Conservation (phyloP, 2,113 vertebrate species). For the Setophaga kirtlandii region DNA sequence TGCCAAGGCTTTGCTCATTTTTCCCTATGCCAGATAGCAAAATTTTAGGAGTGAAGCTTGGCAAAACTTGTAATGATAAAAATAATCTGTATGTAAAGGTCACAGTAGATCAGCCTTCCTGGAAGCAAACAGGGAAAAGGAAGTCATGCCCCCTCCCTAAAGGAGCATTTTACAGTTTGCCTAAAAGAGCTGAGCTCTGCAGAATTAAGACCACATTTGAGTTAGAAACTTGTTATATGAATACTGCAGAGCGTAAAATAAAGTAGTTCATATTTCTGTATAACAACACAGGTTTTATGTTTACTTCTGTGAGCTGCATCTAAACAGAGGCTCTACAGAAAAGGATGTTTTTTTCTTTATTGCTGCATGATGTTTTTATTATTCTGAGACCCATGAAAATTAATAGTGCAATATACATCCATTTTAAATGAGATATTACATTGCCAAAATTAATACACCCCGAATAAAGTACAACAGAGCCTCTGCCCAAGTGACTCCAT, state of each 20-base stretch:
- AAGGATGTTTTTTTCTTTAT: background rate
- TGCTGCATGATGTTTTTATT: constrained; percentile 17
- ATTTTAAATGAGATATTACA: constrained; percentile 24
- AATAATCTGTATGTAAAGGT: background rate
- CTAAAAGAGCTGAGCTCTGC: background rate
- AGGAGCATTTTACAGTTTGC: background rate
- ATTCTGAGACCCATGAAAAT: constrained; percentile 41
- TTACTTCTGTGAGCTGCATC: constrained; percentile 8
- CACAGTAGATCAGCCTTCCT: background rate
- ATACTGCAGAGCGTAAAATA: background rate
- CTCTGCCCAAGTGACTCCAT: background rate
- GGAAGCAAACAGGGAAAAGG: background rate
- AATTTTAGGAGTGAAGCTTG: background rate
- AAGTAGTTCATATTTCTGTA: background rate
- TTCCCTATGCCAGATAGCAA: background rate
- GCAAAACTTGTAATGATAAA: background rate
- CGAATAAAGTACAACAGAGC: background rate
- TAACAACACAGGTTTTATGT: constrained; percentile 31
- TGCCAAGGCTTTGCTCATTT: background rate
- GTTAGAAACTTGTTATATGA: background rate
- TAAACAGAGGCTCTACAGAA: background rate
- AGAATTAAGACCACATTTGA: background rate
- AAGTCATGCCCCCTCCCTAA: background rate
- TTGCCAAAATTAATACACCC: background rate
- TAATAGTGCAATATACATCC: constrained; percentile 31